Evolutionary conservation across 2,113 vertebrate genomes (phyloP).

Genomic region (Muntiacus muntjak): DNA sequence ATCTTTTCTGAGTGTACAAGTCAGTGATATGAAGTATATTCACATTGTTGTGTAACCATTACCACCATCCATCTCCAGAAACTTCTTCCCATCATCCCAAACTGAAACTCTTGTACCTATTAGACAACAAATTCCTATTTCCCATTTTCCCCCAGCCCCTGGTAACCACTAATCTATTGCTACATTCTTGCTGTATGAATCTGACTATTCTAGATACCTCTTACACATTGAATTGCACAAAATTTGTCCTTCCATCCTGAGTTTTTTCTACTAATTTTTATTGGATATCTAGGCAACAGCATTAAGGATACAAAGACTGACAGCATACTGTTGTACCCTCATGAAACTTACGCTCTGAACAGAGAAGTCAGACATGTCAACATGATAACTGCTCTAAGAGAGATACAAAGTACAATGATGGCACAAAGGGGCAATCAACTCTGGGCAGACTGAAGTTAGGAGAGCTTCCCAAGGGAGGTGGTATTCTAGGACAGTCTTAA

Average conservation of each 20-base stretch:
- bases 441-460: background rate
- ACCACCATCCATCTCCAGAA: background rate
- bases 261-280: slow-evolving; percentile 14
- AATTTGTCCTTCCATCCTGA: background rate
- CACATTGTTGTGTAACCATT: background rate
- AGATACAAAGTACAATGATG: background rate
- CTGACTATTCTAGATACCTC: background rate
- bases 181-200: background rate
- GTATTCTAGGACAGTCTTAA: background rate
- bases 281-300: background rate
- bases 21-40: background rate
- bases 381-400: background rate
- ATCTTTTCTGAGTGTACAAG: background rate
- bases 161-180: background rate
- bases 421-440: background rate
- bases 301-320: background rate
- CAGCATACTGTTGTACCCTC: background rate
- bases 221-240: background rate
- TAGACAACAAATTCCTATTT: background rate
- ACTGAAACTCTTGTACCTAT: background rate
- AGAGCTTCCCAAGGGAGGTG: background rate
- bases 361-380: background rate
- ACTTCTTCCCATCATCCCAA: background rate
- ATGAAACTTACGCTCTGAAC: background rate
- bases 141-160: background rate